Base-by-base conservation (phyloP, 1,140 invertebrate genomes). In the Cephus cinctus region DNA sequence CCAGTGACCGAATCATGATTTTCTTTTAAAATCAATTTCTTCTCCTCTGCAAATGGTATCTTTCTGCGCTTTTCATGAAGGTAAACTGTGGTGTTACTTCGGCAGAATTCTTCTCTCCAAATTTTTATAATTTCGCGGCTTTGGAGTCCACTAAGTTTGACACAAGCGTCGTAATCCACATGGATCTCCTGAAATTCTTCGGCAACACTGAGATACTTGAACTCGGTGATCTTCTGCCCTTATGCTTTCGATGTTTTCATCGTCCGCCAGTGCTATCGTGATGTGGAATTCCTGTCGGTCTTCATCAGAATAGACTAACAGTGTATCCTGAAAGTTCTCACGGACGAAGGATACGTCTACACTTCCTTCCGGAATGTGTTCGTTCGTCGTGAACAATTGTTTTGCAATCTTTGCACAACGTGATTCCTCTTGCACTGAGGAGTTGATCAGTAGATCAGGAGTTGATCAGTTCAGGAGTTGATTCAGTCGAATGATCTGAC, bases 121-220 rank as follows among this genome's bases (percentile, higher is more conserved):
- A 23, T 6, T 19, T 49, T 49, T 20, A 42, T 40, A 1, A 49
- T 43, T 3, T 14, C 11, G 35, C 43, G 16, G 8, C 11, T 3
- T 3, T 18, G 8, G 27, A 49, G 5, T 27, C 47, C 30, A 19
- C 23, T 35, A 18, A 35, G 9, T 18, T 12, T 30, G 27, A 19
- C 21, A 39, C 48, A 44, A 1, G 9, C 11, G 5, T 44, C 12
- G 18, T 43, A 19, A 16, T 44, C 40, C n/a, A 50, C 14, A 9
- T 50, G 32, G 15, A 50, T 12, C 44, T 43, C 48, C 14, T 35
- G n/a, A 2, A 16, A 41, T 49, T 49, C 22, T 43, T 49, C 39
- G 9, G 39, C 39, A 23, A 42, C 14, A 12, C 25, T 14, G 16
- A 43, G 1, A 11, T 42, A 25, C 6, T 9, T 11, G 6, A 49